Evolutionary conservation across 2,888 invertebrate genomes (phyloP).

Genomic region (Diarsia dahlii): DNA sequence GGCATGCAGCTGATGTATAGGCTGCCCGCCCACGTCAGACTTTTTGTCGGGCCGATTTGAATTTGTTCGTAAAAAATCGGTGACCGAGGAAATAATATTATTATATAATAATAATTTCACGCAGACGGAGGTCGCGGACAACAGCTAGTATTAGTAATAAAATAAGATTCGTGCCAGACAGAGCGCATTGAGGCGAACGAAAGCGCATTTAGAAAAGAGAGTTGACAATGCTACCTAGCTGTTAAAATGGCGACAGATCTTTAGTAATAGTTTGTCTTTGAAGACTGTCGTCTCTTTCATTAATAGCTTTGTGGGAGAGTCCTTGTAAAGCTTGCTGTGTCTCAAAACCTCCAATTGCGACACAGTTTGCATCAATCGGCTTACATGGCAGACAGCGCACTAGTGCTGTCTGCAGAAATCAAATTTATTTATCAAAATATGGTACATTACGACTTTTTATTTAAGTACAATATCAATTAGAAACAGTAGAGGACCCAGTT

Average conservation of each 20-base stretch:
- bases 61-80: too few relatives aligned
- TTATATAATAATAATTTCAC: too few relatives aligned
- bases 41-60: too few relatives aligned
- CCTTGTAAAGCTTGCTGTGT: too few relatives aligned
- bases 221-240: background rate
- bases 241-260: background rate
- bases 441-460: background rate
- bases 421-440: background rate
- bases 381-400: background rate
- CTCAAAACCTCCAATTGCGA: too few relatives aligned
- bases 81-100: too few relatives aligned
- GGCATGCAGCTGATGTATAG: too few relatives aligned
- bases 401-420: background rate
- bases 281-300: background rate
- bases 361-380: background rate
- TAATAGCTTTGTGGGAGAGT: background rate
- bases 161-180: background rate
- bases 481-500: background rate
- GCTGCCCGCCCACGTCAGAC: too few relatives aligned
- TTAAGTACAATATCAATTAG: background rate
- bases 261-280: background rate
- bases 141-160: background rate
- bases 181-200: background rate
- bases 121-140: too few relatives aligned
- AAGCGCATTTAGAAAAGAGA: background rate